Conservation (phyloP, 1,140 invertebrate genomes). For the Drosophila gunungcola region DNA sequence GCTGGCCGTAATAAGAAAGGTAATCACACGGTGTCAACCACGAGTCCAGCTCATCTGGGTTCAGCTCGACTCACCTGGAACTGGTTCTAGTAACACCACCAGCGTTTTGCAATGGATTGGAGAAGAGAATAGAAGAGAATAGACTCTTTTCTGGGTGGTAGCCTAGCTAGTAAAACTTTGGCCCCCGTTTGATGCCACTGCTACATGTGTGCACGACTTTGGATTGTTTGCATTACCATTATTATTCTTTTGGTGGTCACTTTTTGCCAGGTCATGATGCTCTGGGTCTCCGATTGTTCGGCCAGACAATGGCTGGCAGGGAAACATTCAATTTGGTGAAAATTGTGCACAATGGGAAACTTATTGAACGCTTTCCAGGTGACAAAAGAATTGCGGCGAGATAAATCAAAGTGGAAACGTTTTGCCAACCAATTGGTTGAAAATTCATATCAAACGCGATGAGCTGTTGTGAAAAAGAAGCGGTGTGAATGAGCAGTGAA, state of each 20-base stretch:
- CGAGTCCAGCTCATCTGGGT: constrained; percentile 42
- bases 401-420: constrained; percentile 35
- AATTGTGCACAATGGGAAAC: constrained; percentile 43
- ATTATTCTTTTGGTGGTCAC: constrained; percentile 33
- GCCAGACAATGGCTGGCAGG: constrained; percentile 16
- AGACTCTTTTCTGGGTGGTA: constrained; percentile 1
- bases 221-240: constrained; percentile 71
- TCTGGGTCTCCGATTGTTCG: constrained; percentile 6
- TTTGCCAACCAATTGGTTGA: constrained; percentile 34
- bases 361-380: constrained; percentile 16
- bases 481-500: constrained; percentile 66
- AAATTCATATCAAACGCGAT: constrained; percentile 59
- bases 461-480: constrained; percentile 15
- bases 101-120: constrained; percentile 27
- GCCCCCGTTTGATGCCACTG: constrained; percentile 7
- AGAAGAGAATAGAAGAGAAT: constrained; percentile 5
- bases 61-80: constrained; percentile 24
- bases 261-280: constrained; percentile 44
- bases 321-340: constrained; percentile 36
- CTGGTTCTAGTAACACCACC: constrained; percentile 47
- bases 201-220: constrained; percentile 31
- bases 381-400: constrained; percentile 14
- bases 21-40: constrained; percentile 73
- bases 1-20: constrained; percentile 59
- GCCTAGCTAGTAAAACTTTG: constrained; percentile 14